Evolutionary conservation across 1,140 invertebrate species (phyloP).

Genomic region (Kradibia gibbosae): DNA sequence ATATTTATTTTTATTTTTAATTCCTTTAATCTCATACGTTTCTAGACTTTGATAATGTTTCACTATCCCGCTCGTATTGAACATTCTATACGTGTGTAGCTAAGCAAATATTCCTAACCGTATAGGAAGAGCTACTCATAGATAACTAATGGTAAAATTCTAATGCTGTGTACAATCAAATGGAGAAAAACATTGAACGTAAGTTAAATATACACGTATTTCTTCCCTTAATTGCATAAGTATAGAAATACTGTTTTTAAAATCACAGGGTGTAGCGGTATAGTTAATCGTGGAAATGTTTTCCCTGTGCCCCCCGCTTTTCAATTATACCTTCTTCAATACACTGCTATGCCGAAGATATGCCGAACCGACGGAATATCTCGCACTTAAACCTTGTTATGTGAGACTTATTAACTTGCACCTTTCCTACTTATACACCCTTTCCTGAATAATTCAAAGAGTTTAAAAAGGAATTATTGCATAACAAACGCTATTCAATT

Average conservation of each 20-base stretch:
- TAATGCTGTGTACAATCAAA: conserved; percentile 4
- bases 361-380: conserved; percentile 18
- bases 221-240: not conserved
- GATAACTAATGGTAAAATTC: too few species aligned
- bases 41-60: too few species aligned
- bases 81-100: too few species aligned
- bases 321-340: not conserved
- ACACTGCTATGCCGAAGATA: conserved; percentile 25
- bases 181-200: not conserved
- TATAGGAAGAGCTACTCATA: too few species aligned
- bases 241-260: conserved; percentile 37
- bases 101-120: too few species aligned
- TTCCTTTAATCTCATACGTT: too few species aligned
- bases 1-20: too few species aligned
- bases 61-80: too few species aligned
- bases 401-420: not conserved
- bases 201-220: not conserved
- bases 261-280: conserved; percentile 28
- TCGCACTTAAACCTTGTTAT: not conserved
- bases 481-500: not conserved
- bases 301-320: not conserved
- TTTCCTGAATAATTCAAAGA: not conserved
- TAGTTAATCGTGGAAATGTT: conserved; percentile 15
- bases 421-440: not conserved
- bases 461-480: too few species aligned